These are phyloP conservation scores for Trachythela sp. DNA, from an alignment of 64 coral and sea anemone species.

Conservation along the genomic window DNA sequence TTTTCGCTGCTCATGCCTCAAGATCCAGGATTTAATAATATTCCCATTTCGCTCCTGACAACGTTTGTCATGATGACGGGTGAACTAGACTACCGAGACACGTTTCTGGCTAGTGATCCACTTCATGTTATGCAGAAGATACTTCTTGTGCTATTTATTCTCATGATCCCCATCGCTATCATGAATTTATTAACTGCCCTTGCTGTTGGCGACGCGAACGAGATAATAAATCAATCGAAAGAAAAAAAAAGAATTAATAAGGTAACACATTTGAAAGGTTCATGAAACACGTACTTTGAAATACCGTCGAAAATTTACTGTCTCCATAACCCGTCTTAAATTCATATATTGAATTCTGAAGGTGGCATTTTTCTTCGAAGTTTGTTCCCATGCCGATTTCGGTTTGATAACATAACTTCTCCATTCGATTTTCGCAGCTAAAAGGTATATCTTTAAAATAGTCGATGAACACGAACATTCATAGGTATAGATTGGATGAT, in stretches of 20 bases:
- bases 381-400: too few species aligned
- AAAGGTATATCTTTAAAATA: too few species aligned
- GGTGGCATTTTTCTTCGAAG: too few species aligned
- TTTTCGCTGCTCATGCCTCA: background rate
- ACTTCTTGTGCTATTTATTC: background rate
- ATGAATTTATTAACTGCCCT: constrained; percentile 2
- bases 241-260: constrained; percentile 10
- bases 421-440: too few species aligned
- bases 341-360: too few species aligned
- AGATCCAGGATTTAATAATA: background rate
- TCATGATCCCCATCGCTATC: background rate
- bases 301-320: too few species aligned
- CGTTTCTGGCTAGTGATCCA: background rate
- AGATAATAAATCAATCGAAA: background rate
- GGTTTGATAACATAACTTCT: too few species aligned
- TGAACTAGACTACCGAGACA: background rate
- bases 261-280: too few species aligned
- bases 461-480: too few species aligned
- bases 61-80: constrained; percentile 12
- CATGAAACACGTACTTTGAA: too few species aligned
- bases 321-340: too few species aligned
- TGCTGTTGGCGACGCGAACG: background rate
- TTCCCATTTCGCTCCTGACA: background rate
- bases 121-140: background rate
- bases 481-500: too few species aligned